Base-by-base conservation (phyloP, 2,888 invertebrate genomes). In the Pinctada fucata region DNA sequence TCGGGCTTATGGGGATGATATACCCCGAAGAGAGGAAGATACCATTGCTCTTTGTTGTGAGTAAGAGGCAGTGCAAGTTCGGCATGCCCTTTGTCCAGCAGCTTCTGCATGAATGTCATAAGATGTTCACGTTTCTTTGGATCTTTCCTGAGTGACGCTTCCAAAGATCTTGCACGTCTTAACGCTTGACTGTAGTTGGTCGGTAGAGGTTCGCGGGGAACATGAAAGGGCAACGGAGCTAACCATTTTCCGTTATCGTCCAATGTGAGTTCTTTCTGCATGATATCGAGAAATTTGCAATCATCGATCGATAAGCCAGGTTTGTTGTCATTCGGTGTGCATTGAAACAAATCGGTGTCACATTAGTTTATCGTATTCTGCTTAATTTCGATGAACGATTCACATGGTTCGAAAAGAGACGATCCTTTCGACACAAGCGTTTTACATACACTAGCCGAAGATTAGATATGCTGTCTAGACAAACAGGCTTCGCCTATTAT, bases 401-500 rank as follows among this genome's bases (percentile, higher is more conserved):
- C n/a, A n/a, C n/a, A n/a, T n/a, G n/a, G n/a, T n/a, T n/a, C n/a
- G n/a, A n/a, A n/a, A n/a, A n/a, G n/a, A n/a, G n/a, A n/a, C n/a
- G n/a, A n/a, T n/a, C n/a, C n/a, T n/a, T n/a, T n/a, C n/a, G n/a
- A n/a, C n/a, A n/a, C n/a, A n/a, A n/a, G n/a, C n/a, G n/a, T n/a
- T n/a, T n/a, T n/a, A n/a, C n/a, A n/a, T n/a, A n/a, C n/a, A n/a
- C n/a, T n/a, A n/a, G n/a, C n/a, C n/a, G n/a, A n/a, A n/a, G n/a
- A n/a, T n/a, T n/a, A n/a, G n/a, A n/a, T n/a, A 50, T 73, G 73
- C 10, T 66, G 49, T 65, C 66, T 50, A n/a, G 48, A n/a, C 10
- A 81, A 31, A 75, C 80, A 80, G 1, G 69, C 48, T 13, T 82
- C 76, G 1, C 78, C 79, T 4, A 80, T 51, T 10, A 74, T 71